Base-by-base conservation (phyloP, 2,113 vertebrate genomes). In the Lepus americanus region DNA sequence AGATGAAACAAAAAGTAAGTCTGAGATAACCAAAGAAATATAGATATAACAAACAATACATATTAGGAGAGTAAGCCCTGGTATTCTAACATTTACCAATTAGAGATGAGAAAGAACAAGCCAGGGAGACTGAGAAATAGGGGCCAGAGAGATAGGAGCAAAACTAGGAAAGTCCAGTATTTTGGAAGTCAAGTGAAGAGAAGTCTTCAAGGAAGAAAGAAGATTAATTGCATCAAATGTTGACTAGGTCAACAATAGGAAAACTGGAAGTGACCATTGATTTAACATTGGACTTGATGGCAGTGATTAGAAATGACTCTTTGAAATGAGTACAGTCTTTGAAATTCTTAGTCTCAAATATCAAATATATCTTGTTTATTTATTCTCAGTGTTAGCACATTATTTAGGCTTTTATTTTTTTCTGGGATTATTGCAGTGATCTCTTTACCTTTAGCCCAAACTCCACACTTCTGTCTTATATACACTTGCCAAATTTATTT, bases 391-490 rank as follows among this genome's bases (percentile, higher is more conserved):
- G 13, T 66, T 80, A 20, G 8, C 67, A 31, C 66, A 67, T 81
- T 86, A 86, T n/a, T 20, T 80, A 49, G 81, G 67, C 36, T 20
- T 0, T 76, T 74, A 69, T 5, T 76, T 81, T 88, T 31, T 31
- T 92, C 16, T 87, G 31, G 33, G 27, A 7, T 53, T 63, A 79
- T 2, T 85, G 33, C 36, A 86, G 59, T 66, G 31, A 69, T 86
- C 91, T 74, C 31, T 74, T 87, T 93, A 49, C 66, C 44, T 89
- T 87, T 87, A 79, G 74, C 44, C 59, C 73, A 1, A 33, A 79
- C 70, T 33, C 44, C 23, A 31, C n/a, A 70, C 20, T 70, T 64
- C 27, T 72, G 69, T 49, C 39, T 95, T 74, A 66, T 22, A 51
- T 23, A 39, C 14, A 36, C 36, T 59, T 72, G 67, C 12, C 66